Evolutionary conservation across 2,888 invertebrate genomes (phyloP).

Genomic region (Ypsolopha scabrella): DNA sequence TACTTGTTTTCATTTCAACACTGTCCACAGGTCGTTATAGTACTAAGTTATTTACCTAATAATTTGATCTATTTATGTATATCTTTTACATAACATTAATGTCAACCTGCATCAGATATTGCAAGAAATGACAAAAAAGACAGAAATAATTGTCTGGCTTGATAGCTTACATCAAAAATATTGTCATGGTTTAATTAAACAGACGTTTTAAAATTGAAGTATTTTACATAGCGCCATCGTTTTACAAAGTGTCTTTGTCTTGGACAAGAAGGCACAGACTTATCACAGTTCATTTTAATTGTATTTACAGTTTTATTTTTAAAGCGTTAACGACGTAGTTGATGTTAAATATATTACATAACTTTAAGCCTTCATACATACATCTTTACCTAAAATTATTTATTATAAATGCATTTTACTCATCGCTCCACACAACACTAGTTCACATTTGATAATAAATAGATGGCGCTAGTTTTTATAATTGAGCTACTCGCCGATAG

Average conservation of each 20-base stretch:
- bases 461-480: conserved; percentile 42
- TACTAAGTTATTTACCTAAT: no score
- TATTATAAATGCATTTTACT: neutral
- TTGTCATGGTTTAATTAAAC: neutral
- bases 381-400: neutral
- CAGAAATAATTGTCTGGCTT: no score
- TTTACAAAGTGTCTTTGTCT: conserved; percentile 22
- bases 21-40: no score
- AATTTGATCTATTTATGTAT: no score
- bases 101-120: neutral
- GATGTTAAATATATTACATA: neutral
- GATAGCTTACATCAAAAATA: no score
- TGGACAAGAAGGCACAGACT: conserved; percentile 59
- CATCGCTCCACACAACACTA: neutral
- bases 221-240: conserved; percentile 46
- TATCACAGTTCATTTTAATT: conserved; percentile 45
- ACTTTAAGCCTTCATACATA: neutral
- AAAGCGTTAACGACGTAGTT: neutral
- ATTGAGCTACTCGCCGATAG: conserved; percentile 27
- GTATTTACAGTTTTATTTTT: neutral
- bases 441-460: conserved; percentile 16
- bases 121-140: neutral
- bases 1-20: no score
- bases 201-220: neutral
- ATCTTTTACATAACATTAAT: neutral